These are phyloP conservation scores for Callithrix jacchus DNA, from an alignment of 2,113 vertebrate species.

Conservation along the genomic window DNA sequence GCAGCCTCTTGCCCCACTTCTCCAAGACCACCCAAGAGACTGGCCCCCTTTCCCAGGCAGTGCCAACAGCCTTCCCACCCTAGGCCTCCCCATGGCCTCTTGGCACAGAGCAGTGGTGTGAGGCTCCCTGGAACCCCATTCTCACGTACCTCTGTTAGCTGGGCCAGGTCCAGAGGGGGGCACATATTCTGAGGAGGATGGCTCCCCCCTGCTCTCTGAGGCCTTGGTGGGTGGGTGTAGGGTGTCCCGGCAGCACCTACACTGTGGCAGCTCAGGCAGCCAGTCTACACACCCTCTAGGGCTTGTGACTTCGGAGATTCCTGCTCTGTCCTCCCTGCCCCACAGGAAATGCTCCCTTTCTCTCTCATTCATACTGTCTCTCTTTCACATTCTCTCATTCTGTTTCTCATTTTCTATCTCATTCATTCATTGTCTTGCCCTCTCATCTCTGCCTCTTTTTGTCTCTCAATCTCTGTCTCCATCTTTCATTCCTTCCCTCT, in stretches of 20 bases:
- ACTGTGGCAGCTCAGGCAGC: too few species aligned
- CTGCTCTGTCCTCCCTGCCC: neutral
- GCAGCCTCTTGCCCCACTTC: neutral
- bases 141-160: neutral
- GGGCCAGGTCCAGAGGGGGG: neutral
- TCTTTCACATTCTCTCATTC: neutral
- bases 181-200: neutral
- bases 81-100: too few species aligned
- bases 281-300: too few species aligned
- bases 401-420: neutral
- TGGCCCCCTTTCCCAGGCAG: too few species aligned
- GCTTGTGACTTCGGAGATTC: too few species aligned
- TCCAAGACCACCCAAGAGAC: constrained; percentile 52
- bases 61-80: neutral
- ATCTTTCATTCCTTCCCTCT: neutral
- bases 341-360: neutral
- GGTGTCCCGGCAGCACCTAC: too few species aligned
- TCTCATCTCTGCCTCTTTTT: neutral
- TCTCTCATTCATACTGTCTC: neutral
- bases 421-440: neutral
- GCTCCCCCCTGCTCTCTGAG: neutral
- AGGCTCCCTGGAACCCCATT: neutral
- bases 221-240: too few species aligned
- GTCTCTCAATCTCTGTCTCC: neutral
- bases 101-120: neutral